Base-by-base conservation (phyloP, 2,113 vertebrate genomes). In the Neopipo cinnamomea region DNA sequence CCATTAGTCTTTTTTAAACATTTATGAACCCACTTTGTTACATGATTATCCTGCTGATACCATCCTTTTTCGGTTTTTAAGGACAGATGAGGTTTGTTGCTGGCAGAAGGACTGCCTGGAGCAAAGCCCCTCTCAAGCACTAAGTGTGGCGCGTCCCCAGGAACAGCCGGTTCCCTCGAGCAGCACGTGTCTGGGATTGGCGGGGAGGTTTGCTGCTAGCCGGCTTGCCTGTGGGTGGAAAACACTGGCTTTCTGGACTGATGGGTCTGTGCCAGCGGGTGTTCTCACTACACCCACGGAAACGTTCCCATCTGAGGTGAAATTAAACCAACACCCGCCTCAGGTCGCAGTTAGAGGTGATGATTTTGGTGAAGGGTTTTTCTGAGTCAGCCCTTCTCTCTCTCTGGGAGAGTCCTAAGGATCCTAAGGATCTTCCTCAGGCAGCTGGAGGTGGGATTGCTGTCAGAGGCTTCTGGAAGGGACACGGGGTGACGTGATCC, bases 71-170 rank as follows among this genome's bases (percentile, higher is more conserved):
- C 42, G 35, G 11, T n/a, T 94, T 94, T 71, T 88, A 52, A 68
- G 67, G 88, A 84, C 72, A 84, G 73, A 84, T 80, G 68, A 84
- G 46, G n/a, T 55, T 88, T 41, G 52, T 74, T 74, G 33, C 46
- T 77, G 59, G 50, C 68, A 28, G 77, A 88, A 72, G 66, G 67
- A 61, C 56, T 55, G 66, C 91, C 88, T 80, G 63, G 65, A 92
- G 87, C 91, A 82, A 75, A 66, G 76, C 79, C 1, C 5, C 89
- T 74, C 75, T 87, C 55, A 33, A 25, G 14, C 93, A 30, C 41
- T 65, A 47, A 0, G 0, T 18, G 55, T 0, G 0, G 58, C 0
- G 0, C 68, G 50, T 89, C 18, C 78, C 79, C 0, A 3, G 85
- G 81, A 95, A 91, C 81, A 87, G 85, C 62, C 3, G 5, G 89